Evolutionary conservation across 2,888 invertebrate species (phyloP), one percentile per base, ranked within the genome.

Genomic region (Dolomedes plantarius): DNA sequence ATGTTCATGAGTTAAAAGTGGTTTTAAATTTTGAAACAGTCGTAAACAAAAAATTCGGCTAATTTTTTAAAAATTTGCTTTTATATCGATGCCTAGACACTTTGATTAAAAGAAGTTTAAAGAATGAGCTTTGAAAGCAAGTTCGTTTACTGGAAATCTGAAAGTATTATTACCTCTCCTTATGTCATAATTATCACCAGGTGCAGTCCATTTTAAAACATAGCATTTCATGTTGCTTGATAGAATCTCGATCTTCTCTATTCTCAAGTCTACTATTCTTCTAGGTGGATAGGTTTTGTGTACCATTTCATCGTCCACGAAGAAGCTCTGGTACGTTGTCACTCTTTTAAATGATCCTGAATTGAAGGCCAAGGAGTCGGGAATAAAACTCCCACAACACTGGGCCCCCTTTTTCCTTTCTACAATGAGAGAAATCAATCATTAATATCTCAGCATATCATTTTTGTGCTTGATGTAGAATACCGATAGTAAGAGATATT

Each of bases 181-280:
- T 32, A 29, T 46, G n/a, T 86, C 86, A 72, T 62, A 81, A 46
- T 86, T 72, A n/a, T 72, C 67, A 19, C 86, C 86, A 19, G 86
- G 86, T 36, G 86, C 69, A 29, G 81, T 86, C 86, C 86, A 86
- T 13, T 81, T 75, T 28, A 86, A 68, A 27, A 69, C 50, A 39
- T 79, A 86, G 0, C 19, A n/a, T 76, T 31, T 65, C 5, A 67
- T 23, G 32, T 32, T 36, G 0, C 32, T 73, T 16, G 72, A 36
- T n/a, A 67, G 19, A 13, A n/a, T 31, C 16, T 50, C 31, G 7
- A 81, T 36, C 11, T 46, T 50, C 1, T 56, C 41, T 28, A 81
- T 72, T 56, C 76, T 46, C 2, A 86, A 36, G n/a, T 86, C 81
- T 7, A 6, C n/a, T 5, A 86, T 76, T 36, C 86, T 75, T 67